Percentiles rank a stretch among this genome's conserved stretches.
phyloP scores from a whole-genome alignment of 2,113 vertebrate genomes.

The Indri indri region DNA sequence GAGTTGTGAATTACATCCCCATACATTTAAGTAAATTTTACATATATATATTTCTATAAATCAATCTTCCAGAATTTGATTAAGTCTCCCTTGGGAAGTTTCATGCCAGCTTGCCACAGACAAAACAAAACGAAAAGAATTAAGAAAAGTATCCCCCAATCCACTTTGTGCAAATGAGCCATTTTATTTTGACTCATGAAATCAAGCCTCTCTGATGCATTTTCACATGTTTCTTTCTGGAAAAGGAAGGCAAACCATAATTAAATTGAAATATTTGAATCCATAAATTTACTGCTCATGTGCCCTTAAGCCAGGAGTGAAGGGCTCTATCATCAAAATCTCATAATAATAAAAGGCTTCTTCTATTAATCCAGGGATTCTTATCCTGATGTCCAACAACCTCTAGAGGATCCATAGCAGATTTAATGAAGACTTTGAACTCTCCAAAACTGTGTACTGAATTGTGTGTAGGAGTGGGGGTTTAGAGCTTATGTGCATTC shows the following conservation, averaged over 20 bases:
- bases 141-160: background rate
- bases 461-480: background rate
- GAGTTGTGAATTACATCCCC: background rate
- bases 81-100: background rate
- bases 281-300: background rate
- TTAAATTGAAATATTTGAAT: constrained; percentile 25
- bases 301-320: background rate
- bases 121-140: constrained; percentile 15
- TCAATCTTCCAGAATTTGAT: background rate
- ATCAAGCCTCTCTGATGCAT: background rate
- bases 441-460: background rate
- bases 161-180: background rate
- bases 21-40: background rate
- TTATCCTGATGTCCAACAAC: background rate
- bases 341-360: background rate
- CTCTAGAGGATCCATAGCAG: background rate
- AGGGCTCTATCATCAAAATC: background rate
- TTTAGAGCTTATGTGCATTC: background rate
- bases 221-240: background rate
- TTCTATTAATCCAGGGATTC: constrained; percentile 1
- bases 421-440: background rate
- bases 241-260: constrained; percentile 1
- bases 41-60: background rate
- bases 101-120: background rate
- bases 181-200: constrained; percentile 17